Evolutionary conservation across 2,888 invertebrate species (phyloP).

Genomic region (Agrotis puta): DNA sequence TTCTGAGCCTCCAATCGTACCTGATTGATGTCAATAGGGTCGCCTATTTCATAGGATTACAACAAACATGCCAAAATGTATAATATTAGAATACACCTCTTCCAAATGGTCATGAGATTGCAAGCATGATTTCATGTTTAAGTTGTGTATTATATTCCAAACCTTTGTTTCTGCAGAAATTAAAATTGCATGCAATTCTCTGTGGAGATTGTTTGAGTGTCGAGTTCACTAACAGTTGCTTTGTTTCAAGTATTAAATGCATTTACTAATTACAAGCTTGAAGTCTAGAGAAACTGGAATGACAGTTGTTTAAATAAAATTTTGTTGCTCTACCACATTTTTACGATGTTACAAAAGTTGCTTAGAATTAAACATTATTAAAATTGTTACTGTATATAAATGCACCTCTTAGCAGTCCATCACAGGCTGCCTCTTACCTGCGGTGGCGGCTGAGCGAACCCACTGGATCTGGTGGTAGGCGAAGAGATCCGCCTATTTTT

Average conservation of each 20-base stretch:
- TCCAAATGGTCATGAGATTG: too few species aligned
- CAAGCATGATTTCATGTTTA: neutral
- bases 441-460: too few species aligned
- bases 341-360: too few species aligned
- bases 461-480: too few species aligned
- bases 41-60: neutral
- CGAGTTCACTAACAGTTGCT: constrained; percentile 12
- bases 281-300: neutral
- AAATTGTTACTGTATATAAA: too few species aligned
- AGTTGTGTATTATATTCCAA: constrained; percentile 15
- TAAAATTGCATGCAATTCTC: constrained; percentile 42
- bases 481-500: too few species aligned
- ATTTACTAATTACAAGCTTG: constrained; percentile 8
- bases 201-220: constrained; percentile 11
- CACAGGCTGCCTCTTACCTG: too few species aligned
- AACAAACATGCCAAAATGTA: neutral
- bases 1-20: neutral
- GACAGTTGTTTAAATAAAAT: constrained; percentile 16
- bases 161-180: constrained; percentile 15
- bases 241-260: constrained; percentile 25
- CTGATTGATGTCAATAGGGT: neutral
- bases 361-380: too few species aligned
- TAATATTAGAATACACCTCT: neutral
- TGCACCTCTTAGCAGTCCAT: too few species aligned
- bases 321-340: neutral